These are phyloP conservation scores for Crocidura indochinensis DNA, from an alignment of 2,797 vertebrate genomes.

Conservation along the genomic window DNA sequence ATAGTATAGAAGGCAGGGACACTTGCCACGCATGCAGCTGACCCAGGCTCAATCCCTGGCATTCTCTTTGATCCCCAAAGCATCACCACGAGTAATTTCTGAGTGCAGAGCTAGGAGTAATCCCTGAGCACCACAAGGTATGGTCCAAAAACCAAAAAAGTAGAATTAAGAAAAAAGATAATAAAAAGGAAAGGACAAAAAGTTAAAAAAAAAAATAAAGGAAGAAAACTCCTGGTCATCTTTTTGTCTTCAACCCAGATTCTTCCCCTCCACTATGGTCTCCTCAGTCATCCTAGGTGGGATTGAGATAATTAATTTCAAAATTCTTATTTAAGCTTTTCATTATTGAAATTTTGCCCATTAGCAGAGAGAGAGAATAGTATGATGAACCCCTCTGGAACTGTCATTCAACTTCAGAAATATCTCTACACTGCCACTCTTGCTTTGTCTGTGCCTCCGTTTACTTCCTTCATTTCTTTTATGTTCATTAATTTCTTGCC, in stretches of 20 bases:
- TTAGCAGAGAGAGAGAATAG: neutral
- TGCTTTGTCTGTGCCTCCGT: neutral
- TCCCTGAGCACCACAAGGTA: too few species aligned
- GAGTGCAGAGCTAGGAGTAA: too few species aligned
- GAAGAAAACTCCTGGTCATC: neutral
- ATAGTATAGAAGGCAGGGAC: too few species aligned
- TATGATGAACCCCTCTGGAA: neutral
- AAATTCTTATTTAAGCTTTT: constrained; percentile 63
- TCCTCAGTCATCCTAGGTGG: neutral
- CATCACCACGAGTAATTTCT: too few species aligned
- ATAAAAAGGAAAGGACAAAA: too few species aligned
- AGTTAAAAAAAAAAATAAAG: too few species aligned
- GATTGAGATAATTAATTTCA: constrained; percentile 56
- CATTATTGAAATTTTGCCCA: constrained; percentile 19
- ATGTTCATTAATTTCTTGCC: neutral
- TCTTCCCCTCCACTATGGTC: constrained; percentile 45
- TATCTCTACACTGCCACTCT: neutral
- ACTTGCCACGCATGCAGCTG: too few species aligned
- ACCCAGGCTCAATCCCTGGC: too few species aligned
- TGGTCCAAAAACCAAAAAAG: too few species aligned
- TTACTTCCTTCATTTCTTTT: neutral
- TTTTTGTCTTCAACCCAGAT: neutral
- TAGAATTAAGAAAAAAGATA: too few species aligned
- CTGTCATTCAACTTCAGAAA: constrained; percentile 29
- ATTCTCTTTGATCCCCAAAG: too few species aligned